Evolutionary conservation across 2,888 invertebrate species (phyloP).

Genomic region (Polyploca ridens): DNA sequence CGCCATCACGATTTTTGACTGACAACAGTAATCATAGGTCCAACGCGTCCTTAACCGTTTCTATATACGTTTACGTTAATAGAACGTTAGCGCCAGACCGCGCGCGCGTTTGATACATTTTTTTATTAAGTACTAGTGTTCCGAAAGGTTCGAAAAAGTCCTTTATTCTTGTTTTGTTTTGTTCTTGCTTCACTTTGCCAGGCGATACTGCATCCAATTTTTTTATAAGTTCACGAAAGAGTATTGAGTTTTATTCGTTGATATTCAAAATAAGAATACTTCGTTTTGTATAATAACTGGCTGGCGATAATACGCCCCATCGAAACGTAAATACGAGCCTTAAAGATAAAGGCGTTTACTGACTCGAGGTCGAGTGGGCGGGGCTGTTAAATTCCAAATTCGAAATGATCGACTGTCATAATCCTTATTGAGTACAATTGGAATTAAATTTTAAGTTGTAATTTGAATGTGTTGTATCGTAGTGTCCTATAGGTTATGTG

Average conservation of each 20-base stretch:
- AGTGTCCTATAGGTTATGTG: background rate
- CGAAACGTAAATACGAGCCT: background rate
- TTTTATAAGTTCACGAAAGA: too few relatives aligned
- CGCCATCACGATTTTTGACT: background rate
- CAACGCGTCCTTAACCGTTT: conserved; percentile 1
- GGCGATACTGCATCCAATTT: too few relatives aligned
- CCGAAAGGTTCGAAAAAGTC: too few relatives aligned
- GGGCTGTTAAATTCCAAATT: conserved; percentile 49
- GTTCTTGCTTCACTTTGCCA: too few relatives aligned
- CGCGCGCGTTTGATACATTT: too few relatives aligned
- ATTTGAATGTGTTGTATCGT: background rate
- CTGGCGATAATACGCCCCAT: too few relatives aligned
- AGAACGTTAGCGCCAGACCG: too few relatives aligned
- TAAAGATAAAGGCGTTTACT: conserved; percentile 35
- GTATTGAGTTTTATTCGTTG: too few relatives aligned
- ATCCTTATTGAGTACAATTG: conserved; percentile 20
- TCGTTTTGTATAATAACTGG: too few relatives aligned
- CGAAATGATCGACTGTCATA: conserved; percentile 64
- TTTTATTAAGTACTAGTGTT: too few relatives aligned
- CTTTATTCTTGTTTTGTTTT: too few relatives aligned
- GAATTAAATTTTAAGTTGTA: background rate
- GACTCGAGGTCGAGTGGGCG: conserved; percentile 48
- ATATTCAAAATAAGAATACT: too few relatives aligned
- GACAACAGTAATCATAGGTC: background rate
- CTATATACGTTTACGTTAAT: conserved; percentile 1